Conservation (phyloP, 2,113 vertebrate genomes). For the Daboia siamensis region DNA sequence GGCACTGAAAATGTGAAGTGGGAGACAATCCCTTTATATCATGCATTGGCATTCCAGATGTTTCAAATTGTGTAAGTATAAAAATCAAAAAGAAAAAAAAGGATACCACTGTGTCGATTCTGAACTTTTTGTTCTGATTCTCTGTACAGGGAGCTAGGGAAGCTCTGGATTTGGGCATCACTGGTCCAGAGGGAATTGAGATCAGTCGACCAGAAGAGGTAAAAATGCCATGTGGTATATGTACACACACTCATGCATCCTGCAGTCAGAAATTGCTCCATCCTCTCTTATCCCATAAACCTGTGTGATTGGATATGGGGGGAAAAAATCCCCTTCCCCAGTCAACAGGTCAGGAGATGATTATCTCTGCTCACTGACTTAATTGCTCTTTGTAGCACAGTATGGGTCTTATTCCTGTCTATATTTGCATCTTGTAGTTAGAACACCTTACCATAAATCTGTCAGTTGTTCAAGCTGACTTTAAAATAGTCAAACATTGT, state of each 20-base stretch:
- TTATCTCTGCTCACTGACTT: not conserved
- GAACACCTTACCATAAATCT: not conserved
- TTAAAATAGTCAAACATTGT: not conserved
- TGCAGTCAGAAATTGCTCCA: fast-evolving
- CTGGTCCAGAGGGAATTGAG: slow-evolving; percentile 92
- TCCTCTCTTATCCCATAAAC: no score
- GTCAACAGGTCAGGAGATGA: not conserved
- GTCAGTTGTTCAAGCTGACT: not conserved
- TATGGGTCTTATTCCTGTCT: not conserved
- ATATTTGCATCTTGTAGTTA: not conserved
- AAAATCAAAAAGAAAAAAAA: not conserved
- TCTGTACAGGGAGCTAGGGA: slow-evolving; percentile 86
- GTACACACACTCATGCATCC: no score
- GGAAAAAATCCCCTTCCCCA: not conserved
- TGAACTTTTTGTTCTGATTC: not conserved
- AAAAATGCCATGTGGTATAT: not conserved
- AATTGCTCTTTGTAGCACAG: not conserved
- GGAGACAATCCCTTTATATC: not conserved
- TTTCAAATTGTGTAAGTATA: not conserved
- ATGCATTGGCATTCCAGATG: not conserved
- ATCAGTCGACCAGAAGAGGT: slow-evolving; percentile 97
- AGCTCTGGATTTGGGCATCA: slow-evolving; percentile 90
- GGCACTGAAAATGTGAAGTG: not conserved
- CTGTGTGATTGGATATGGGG: no score
- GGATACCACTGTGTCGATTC: not conserved